Evolutionary conservation across 2,888 invertebrate genomes (phyloP).

Genomic region (Drosophila prostipennis): DNA sequence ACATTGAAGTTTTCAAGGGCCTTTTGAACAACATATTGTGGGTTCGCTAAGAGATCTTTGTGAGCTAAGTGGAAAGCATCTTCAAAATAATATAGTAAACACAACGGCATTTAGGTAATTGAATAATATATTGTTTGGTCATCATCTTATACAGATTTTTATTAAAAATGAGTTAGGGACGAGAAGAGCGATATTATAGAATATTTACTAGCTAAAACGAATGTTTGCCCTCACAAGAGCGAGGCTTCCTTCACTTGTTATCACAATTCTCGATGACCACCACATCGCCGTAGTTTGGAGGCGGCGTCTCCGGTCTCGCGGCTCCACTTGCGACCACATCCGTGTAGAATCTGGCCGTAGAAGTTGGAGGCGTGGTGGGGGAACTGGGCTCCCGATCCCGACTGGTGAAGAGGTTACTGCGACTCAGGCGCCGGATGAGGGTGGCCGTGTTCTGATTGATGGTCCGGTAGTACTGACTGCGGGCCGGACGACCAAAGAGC

Average conservation of each 20-base stretch:
- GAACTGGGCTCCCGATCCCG: slow-evolving; percentile 73
- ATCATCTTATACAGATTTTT: neutral
- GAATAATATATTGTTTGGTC: neutral
- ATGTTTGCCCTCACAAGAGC: neutral
- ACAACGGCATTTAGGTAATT: neutral
- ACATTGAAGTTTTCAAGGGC: slow-evolving; percentile 31
- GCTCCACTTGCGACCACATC: slow-evolving; percentile 31
- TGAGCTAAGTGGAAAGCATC: neutral
- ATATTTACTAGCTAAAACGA: slow-evolving; percentile 43
- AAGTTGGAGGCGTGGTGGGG: slow-evolving; percentile 46
- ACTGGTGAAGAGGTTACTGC: slow-evolving; percentile 82
- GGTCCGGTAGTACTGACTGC: slow-evolving; percentile 81
- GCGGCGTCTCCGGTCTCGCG: slow-evolving; percentile 81
- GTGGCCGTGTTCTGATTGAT: slow-evolving; percentile 83
- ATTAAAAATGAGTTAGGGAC: slow-evolving; percentile 17
- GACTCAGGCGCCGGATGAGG: slow-evolving; percentile 82
- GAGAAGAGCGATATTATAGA: slow-evolving; percentile 22
- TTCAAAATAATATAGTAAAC: neutral
- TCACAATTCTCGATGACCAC: slow-evolving; percentile 77
- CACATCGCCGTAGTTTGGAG: slow-evolving; percentile 81
- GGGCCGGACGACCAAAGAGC: slow-evolving; percentile 82
- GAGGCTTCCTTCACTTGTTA: slow-evolving; percentile 53
- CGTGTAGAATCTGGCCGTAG: slow-evolving; percentile 60
- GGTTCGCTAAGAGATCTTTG: slow-evolving; percentile 1
- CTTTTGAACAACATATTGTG: slow-evolving; percentile 5